Conservation (phyloP, 2,888 invertebrate genomes). For the Caenorhabditis panamensis region DNA sequence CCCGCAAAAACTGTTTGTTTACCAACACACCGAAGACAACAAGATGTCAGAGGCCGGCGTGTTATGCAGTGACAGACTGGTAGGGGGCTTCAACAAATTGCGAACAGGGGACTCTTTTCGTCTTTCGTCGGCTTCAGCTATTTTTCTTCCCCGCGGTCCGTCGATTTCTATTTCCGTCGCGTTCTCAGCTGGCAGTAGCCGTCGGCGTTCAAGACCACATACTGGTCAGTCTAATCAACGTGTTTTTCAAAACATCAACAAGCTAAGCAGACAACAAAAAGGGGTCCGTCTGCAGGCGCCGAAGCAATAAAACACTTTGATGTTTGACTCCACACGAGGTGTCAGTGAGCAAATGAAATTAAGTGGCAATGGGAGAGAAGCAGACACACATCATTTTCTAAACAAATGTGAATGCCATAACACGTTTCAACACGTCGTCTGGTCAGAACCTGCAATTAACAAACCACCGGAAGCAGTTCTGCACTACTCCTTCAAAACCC, state of each 20-base stretch:
- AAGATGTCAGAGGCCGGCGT: constrained; percentile 22
- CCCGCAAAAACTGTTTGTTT: constrained; percentile 50
- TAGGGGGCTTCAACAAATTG: constrained; percentile 2
- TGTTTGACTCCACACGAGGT: neutral
- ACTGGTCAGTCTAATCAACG: constrained; percentile 26
- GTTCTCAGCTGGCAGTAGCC: neutral
- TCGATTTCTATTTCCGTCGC: neutral
- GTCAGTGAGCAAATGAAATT: neutral
- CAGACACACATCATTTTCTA: too few relatives aligned
- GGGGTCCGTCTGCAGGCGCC: neutral
- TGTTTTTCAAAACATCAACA: constrained; percentile 10
- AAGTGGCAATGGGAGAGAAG: neutral
- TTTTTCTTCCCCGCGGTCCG: neutral
- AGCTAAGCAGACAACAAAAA: neutral
- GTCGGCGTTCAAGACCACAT: too few relatives aligned
- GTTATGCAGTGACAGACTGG: constrained; percentile 10
- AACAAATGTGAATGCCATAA: too few relatives aligned
- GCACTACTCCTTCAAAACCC: too few relatives aligned
- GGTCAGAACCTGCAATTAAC: too few relatives aligned
- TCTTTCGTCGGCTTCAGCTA: neutral
- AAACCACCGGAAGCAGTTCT: too few relatives aligned
- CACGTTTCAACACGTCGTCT: too few relatives aligned
- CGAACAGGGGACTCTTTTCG: neutral
- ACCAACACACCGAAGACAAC: constrained; percentile 12
- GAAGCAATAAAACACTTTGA: neutral